Percentiles rank a stretch among this genome's conserved stretches.
Evolutionary conservation across 2,113 vertebrate genomes (phyloP).

Genomic region (Eidolon helvum): DNA sequence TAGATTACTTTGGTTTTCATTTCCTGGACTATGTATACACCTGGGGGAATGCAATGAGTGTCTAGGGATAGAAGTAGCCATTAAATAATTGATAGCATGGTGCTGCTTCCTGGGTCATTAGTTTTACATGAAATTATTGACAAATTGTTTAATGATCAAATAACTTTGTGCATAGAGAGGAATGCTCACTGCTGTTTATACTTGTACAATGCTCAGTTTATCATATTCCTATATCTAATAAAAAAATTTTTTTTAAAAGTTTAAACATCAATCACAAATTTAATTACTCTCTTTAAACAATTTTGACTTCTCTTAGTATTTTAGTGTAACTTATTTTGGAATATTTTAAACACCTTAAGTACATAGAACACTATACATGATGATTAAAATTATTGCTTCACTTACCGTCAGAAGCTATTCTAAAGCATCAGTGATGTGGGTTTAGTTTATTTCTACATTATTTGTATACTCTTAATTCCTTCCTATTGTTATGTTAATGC

Average conservation of each 20-base stretch:
- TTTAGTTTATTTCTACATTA: background rate
- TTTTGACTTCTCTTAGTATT: background rate
- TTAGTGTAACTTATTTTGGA: background rate
- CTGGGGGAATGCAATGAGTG: background rate
- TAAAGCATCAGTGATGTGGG: background rate
- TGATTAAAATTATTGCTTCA: background rate
- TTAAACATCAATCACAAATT: background rate
- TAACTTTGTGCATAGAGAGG: background rate
- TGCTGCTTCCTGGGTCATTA: background rate
- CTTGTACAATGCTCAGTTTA: background rate
- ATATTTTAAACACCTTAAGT: background rate
- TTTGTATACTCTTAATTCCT: background rate
- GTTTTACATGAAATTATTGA: background rate
- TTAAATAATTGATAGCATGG: background rate
- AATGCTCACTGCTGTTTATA: background rate
- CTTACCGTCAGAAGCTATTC: background rate
- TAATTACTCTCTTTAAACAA: background rate
- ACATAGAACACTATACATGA: background rate
- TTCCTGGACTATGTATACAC: background rate
- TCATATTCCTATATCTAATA: background rate
- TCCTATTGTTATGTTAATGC: background rate
- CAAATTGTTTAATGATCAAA: background rate
- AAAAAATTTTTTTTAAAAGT: background rate
- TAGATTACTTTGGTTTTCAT: constrained; percentile 28
- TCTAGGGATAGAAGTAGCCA: background rate